These are phyloP conservation scores for Thalpophila matura DNA, from an alignment of 2,888 invertebrate genomes.

Conservation along the genomic window DNA sequence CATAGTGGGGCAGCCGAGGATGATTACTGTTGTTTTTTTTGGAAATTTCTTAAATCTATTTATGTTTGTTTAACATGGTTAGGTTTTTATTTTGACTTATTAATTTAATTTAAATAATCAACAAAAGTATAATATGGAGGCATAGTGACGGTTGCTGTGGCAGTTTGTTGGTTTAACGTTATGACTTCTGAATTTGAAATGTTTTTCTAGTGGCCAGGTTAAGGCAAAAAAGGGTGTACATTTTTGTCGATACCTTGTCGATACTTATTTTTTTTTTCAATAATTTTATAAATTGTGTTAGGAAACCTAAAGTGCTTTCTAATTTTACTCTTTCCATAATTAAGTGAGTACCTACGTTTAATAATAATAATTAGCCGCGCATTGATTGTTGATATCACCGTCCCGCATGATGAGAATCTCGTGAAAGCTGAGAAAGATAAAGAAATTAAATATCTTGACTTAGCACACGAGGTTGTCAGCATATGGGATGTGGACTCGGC, in stretches of 20 bases:
- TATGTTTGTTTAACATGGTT: slow-evolving; percentile 70
- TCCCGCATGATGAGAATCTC: no score
- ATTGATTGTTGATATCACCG: no score
- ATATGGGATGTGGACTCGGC: no score
- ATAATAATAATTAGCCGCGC: no score
- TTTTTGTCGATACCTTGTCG: no score
- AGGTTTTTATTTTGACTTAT: slow-evolving; percentile 61
- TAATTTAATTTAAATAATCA: slow-evolving; percentile 61
- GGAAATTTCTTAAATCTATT: slow-evolving; percentile 55
- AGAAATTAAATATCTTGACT: no score
- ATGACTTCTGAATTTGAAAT: slow-evolving; percentile 69
- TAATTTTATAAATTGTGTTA: not conserved
- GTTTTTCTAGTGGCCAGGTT: slow-evolving; percentile 24
- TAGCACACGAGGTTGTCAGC: no score
- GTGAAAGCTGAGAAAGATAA: no score
- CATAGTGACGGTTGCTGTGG: slow-evolving; percentile 74
- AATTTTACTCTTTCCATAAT: no score
- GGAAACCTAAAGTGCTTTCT: no score
- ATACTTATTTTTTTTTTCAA: not conserved
- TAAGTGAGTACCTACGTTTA: no score
- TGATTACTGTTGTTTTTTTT: slow-evolving; percentile 52
- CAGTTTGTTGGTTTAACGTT: slow-evolving; percentile 44
- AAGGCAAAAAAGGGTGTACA: slow-evolving; percentile 13
- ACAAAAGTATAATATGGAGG: slow-evolving; percentile 62
- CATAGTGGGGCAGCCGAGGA: slow-evolving; percentile 75